Evolutionary conservation across 2,888 invertebrate genomes (phyloP), one percentile per base, ranked within the genome.

Genomic region (Drosophila rellima): DNA sequence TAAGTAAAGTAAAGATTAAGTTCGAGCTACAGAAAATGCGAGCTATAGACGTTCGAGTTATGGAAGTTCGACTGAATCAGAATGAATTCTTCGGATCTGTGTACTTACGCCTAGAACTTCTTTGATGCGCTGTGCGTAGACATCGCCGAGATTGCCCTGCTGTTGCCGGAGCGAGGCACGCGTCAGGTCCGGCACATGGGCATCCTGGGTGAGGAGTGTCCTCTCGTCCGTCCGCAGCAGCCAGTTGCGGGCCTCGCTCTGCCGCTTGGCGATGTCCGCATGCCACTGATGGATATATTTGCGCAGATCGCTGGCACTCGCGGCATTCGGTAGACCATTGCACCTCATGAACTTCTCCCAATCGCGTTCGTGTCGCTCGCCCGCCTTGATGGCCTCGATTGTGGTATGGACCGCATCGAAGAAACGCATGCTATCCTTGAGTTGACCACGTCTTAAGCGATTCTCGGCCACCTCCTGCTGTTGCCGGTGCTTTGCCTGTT

Each of bases 311-410:
- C 92, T 91, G 7, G 93, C 92, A 71, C 91, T 91, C 45, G 88
- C 90, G 2, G 92, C 90, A 74, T 90, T 92, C 2, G 93, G 93
- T 6, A 93, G 76, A 2, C 93, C 92, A 60, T 93, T 92, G 83
- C 93, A 93, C 5, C 92, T 91, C 92, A 93, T 93, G 57, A 89
- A 93, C 63, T 91, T 91, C 56, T 92, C 91, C 93, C 93, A 93
- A 48, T 92, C 92, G 10, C 79, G 79, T 39, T 90, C 74, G 45
- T 91, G 85, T 3, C 90, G 87, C 17, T 88, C 89, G 2, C 82
- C 82, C 3, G 74, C 78, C 66, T 91, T 90, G 59, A 93, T 92
- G 55, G 74, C 78, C 17, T 90, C 87, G 18, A 92, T 92, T 61
- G 88, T 72, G 10, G 84, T 74, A 2, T 82, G 82, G 3, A 92